A percentile compares a stretch with the other conserved stretches of the same genome.
phyloP scores from a whole-genome alignment of 2,797 vertebrate species.

The Odontamblyopus rebecca region DNA sequence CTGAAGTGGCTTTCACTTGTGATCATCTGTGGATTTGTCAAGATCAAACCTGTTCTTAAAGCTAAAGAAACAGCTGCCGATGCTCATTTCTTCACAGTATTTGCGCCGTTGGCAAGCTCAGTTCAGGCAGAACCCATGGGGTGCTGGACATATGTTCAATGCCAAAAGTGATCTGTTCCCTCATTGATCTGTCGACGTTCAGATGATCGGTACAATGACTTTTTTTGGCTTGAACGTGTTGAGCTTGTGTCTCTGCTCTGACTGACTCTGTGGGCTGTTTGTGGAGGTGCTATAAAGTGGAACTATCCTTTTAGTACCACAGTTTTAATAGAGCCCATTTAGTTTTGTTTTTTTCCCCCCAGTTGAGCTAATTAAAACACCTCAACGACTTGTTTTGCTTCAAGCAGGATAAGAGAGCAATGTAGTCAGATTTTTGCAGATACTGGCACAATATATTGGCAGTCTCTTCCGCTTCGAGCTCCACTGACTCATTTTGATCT shows the following conservation, averaged over 20 bases:
- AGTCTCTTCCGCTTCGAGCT: no score
- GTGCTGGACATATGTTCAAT: not conserved
- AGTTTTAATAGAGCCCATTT: no score
- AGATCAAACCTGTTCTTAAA: not conserved
- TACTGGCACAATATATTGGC: no score
- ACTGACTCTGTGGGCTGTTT: slow-evolving; percentile 9
- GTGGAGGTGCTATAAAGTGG: slow-evolving; percentile 5
- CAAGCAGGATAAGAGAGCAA: no score
- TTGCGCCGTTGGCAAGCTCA: not conserved
- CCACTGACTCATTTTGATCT: no score
- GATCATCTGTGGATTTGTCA: not conserved
- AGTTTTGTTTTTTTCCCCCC: no score
- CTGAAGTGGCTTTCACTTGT: not conserved
- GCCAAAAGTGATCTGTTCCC: not conserved
- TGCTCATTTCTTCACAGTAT: not conserved
- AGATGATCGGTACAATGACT: not conserved
- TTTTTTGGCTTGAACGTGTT: not conserved
- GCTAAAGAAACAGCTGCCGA: not conserved
- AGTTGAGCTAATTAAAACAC: no score
- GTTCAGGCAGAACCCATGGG: not conserved
- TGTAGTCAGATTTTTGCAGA: no score
- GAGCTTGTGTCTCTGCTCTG: not conserved
- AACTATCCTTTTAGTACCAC: no score
- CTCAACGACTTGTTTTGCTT: no score
- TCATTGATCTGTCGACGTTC: not conserved